phyloP scores from a whole-genome alignment of 2,888 invertebrate species.

The Neuroscelio doddi region DNA sequence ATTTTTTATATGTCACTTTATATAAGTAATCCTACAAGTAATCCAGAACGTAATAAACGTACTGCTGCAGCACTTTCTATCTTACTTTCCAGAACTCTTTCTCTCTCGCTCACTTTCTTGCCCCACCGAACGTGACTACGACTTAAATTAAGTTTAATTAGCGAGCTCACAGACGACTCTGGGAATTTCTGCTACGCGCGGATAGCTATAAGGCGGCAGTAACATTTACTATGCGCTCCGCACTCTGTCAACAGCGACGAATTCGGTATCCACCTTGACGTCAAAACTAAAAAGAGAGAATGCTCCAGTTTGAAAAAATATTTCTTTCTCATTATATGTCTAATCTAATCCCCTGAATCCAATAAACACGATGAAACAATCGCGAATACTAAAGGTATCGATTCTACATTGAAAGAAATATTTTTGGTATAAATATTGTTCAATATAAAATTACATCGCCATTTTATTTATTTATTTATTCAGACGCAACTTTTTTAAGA shows the following conservation, averaged over 20 bases:
- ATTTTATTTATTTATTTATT: no score
- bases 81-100: background rate
- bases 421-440: no score
- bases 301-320: background rate
- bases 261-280: background rate
- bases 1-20: slow-evolving; percentile 4
- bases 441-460: no score
- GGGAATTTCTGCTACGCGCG: slow-evolving; percentile 14
- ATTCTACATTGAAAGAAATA: no score
- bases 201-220: slow-evolving; percentile 8
- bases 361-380: background rate
- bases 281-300: background rate
- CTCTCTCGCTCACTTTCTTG: slow-evolving; percentile 3
- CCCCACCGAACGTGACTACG: slow-evolving; percentile 17
- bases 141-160: slow-evolving; percentile 29
- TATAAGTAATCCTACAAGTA: slow-evolving; percentile 1
- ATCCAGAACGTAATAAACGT: slow-evolving; percentile 4
- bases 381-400: no score
- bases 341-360: background rate
- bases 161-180: slow-evolving; percentile 11
- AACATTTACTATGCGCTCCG: slow-evolving; percentile 18
- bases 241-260: slow-evolving; percentile 23
- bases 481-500: no score
- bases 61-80: background rate
- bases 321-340: background rate